Percentiles rank a stretch among this genome's conserved stretches.
Conservation (phyloP, 2,113 vertebrate genomes). For the Micronycteris hirsuta region DNA sequence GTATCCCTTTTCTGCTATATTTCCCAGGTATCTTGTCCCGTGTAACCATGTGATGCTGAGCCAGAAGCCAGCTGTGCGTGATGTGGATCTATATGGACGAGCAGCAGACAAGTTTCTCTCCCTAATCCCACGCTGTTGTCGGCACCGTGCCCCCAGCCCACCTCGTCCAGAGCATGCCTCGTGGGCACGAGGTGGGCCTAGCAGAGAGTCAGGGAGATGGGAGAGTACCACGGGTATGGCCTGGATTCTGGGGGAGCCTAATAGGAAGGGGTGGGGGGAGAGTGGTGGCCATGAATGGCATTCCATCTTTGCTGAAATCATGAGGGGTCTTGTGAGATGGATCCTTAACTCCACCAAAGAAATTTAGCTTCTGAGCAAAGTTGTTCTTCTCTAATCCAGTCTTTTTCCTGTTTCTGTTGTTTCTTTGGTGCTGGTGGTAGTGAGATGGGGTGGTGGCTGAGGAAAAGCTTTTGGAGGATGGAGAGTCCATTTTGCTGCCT, state of each 20-base stretch:
- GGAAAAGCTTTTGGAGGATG: not conserved
- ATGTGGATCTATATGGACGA: slow-evolving; percentile 93
- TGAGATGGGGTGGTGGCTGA: not conserved
- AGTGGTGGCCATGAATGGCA: not conserved
- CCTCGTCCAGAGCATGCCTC: slow-evolving; percentile 83
- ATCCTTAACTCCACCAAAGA: slow-evolving; percentile 1
- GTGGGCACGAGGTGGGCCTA: slow-evolving; percentile 88
- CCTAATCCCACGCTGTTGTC: slow-evolving; percentile 93
- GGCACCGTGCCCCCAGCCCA: slow-evolving; percentile 69
- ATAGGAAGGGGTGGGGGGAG: slow-evolving; percentile 2
- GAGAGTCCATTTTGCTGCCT: not conserved
- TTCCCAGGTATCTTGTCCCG: slow-evolving; percentile 93
- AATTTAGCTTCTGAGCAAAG: not conserved
- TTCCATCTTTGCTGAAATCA: not conserved
- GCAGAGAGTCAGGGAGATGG: slow-evolving; percentile 71
- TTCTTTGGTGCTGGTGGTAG: not conserved
- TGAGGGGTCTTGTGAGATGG: not conserved
- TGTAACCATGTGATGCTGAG: slow-evolving; percentile 98
- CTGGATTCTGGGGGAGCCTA: not conserved
- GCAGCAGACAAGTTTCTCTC: slow-evolving; percentile 95
- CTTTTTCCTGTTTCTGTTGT: not conserved
- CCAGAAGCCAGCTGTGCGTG: slow-evolving; percentile 92
- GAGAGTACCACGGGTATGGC: slow-evolving; percentile 63
- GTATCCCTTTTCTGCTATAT: slow-evolving; percentile 17
- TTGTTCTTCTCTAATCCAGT: not conserved